Evolutionary conservation across 2,113 vertebrate genomes (phyloP).

Genomic region (Prionailurus bengalensis): DNA sequence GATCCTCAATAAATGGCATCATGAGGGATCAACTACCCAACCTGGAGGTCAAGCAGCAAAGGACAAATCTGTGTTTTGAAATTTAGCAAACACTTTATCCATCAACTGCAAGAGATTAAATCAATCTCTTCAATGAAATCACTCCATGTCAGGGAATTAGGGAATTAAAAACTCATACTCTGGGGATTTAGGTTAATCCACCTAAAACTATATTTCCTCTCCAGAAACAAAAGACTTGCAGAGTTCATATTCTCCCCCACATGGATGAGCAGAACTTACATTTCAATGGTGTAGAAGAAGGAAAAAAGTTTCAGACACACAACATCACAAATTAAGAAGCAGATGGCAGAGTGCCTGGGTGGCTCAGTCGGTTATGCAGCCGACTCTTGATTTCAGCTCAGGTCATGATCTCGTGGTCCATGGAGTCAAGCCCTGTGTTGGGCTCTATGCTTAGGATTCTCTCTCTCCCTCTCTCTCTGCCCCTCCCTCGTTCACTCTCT

Average conservation of each 20-base stretch:
- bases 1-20: conserved; percentile 56
- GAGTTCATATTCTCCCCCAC: conserved; percentile 25
- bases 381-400: too few relatives aligned
- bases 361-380: too few relatives aligned
- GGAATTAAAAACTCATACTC: conserved; percentile 78
- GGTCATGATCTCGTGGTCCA: too few relatives aligned
- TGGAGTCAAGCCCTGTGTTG: too few relatives aligned
- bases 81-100: conserved; percentile 74
- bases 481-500: too few relatives aligned
- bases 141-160: conserved; percentile 70
- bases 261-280: neutral
- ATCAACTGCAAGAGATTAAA: conserved; percentile 73
- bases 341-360: neutral
- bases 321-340: neutral
- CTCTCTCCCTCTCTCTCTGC: too few relatives aligned
- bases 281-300: neutral
- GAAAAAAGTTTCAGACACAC: neutral
- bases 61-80: conserved; percentile 61
- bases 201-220: conserved; percentile 70
- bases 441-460: too few relatives aligned
- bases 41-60: conserved; percentile 40
- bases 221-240: conserved; percentile 74
- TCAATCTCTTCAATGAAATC: conserved; percentile 74
- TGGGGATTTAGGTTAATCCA: conserved; percentile 76
- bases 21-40: conserved; percentile 26